A percentile compares a stretch with the other conserved stretches of the same genome.
phyloP scores from a whole-genome alignment of 2,797 vertebrate genomes.

The Acipenser transmontanus region DNA sequence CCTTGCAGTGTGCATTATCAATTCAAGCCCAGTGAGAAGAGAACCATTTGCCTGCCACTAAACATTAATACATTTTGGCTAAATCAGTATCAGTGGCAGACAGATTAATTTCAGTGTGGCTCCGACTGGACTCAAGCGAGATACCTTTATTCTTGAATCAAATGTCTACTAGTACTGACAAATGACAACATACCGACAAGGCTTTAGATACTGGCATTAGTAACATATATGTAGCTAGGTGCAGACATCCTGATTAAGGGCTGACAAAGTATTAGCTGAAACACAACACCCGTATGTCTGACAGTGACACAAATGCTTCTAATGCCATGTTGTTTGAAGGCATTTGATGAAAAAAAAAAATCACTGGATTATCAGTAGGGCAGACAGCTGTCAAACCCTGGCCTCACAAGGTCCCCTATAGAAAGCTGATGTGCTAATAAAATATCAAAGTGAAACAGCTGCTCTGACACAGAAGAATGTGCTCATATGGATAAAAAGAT shows the following conservation, averaged over 20 bases:
- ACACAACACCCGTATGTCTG: slow-evolving; percentile 24
- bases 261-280: slow-evolving; percentile 27
- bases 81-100: slow-evolving; percentile 41
- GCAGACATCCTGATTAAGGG: slow-evolving; percentile 30
- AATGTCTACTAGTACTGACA: slow-evolving; percentile 37
- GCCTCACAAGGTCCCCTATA: slow-evolving; percentile 9
- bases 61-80: slow-evolving; percentile 44
- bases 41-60: slow-evolving; percentile 35
- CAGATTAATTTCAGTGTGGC: slow-evolving; percentile 47
- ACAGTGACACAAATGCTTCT: slow-evolving; percentile 30
- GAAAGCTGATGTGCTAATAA: too few relatives aligned
- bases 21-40: slow-evolving; percentile 31
- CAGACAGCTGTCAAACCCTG: slow-evolving; percentile 5
- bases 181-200: slow-evolving; percentile 42
- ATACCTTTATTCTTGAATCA: slow-evolving; percentile 31
- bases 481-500: too few relatives aligned
- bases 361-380: slow-evolving; percentile 5
- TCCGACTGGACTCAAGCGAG: slow-evolving; percentile 39
- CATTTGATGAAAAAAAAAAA: slow-evolving; percentile 15
- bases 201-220: slow-evolving; percentile 35
- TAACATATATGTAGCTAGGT: slow-evolving; percentile 30
- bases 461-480: too few relatives aligned
- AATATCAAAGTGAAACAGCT: too few relatives aligned
- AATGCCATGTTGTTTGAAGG: slow-evolving; percentile 16
- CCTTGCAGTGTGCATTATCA: slow-evolving; percentile 35